Conservation (phyloP, 1,140 invertebrate genomes). For the Nephila pilipes region DNA sequence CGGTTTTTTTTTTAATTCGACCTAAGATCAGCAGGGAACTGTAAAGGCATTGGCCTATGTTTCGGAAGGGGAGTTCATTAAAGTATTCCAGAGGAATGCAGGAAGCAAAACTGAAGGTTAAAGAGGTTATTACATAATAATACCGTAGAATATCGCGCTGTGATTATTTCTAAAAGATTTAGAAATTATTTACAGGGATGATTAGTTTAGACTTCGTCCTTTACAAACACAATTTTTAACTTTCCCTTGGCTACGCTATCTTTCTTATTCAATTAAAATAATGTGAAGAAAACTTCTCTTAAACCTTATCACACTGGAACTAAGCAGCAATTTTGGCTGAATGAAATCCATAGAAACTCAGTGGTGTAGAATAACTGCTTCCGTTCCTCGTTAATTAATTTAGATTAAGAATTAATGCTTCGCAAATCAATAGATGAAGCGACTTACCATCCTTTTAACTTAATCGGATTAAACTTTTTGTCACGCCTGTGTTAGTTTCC, state of each 20-base stretch:
- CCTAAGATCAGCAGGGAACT: neutral
- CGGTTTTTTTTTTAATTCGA: neutral
- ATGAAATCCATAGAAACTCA: neutral
- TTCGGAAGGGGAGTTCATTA: neutral
- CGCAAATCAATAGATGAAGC: neutral
- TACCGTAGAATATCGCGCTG: neutral
- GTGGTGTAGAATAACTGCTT: neutral
- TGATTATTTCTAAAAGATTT: neutral
- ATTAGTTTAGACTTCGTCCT: neutral
- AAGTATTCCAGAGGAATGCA: neutral
- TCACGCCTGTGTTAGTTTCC: neutral
- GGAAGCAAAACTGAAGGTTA: neutral
- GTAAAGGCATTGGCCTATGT: neutral
- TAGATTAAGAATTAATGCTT: neutral
- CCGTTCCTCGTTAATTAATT: neutral
- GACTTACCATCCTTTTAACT: neutral
- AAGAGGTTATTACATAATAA: neutral
- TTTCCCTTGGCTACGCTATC: too few relatives aligned
- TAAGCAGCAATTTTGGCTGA: neutral
- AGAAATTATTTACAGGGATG: neutral
- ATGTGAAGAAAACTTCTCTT: neutral
- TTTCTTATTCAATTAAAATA: too few relatives aligned
- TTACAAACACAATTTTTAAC: neutral
- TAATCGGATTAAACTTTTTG: neutral
- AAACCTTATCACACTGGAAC: neutral